A percentile compares a stretch with the other conserved stretches of the same genome.
These are phyloP conservation scores for Eupelmus urozonus DNA, from an alignment of 2,888 invertebrate species.

Conservation along the genomic window DNA sequence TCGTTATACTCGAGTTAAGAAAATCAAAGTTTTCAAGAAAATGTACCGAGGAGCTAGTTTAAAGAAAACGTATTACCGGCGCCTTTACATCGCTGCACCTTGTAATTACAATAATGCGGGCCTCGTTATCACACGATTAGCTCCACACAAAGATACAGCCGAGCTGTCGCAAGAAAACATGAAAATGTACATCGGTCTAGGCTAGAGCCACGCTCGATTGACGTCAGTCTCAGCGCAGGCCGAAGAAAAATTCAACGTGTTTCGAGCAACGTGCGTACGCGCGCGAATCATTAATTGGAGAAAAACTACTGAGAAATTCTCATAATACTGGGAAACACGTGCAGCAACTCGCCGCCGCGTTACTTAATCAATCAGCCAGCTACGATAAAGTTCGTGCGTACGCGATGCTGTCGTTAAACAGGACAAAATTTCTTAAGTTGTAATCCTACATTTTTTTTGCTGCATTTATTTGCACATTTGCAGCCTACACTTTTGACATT, in stretches of 20 bases:
- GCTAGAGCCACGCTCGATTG: background rate
- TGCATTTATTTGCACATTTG: too few species aligned
- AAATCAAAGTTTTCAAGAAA: too few species aligned
- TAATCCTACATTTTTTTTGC: too few species aligned
- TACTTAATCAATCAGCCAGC: conserved; percentile 34
- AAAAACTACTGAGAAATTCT: conserved; percentile 3
- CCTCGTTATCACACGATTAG: conserved; percentile 9
- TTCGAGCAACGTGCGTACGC: background rate
- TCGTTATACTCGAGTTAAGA: too few species aligned
- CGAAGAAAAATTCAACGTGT: conserved; percentile 22
- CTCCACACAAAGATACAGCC: background rate
- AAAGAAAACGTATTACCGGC: too few species aligned
- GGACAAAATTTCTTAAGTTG: too few species aligned
- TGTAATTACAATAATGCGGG: background rate
- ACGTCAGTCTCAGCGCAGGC: conserved; percentile 24
- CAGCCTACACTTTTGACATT: too few species aligned
- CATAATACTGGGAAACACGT: conserved; percentile 27
- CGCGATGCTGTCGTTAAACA: too few species aligned
- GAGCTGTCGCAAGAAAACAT: background rate
- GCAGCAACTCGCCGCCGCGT: background rate
- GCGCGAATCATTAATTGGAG: background rate
- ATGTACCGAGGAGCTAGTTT: too few species aligned
- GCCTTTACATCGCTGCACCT: too few species aligned
- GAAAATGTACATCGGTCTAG: background rate
- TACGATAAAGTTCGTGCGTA: conserved; percentile 19